These are phyloP conservation scores for Tricholauxania praeusta DNA, from an alignment of 2,888 invertebrate species.

Conservation along the genomic window DNA sequence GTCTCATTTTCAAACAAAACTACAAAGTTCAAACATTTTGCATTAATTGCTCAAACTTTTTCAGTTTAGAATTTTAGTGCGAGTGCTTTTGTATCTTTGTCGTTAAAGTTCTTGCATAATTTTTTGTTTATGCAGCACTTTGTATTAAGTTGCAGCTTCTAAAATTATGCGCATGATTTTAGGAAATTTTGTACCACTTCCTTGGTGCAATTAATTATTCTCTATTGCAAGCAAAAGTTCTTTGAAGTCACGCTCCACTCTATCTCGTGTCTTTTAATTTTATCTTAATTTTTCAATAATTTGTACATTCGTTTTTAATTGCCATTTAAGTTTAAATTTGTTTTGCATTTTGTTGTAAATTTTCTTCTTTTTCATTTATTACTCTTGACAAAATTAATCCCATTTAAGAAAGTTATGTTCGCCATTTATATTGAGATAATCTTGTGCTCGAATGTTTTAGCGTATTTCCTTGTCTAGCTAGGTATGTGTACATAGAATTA, in stretches of 20 bases:
- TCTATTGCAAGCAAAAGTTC: background rate
- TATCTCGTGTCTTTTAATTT: conserved; percentile 12
- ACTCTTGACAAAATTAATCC: conserved; percentile 9
- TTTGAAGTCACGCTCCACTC: background rate
- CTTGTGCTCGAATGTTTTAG: background rate
- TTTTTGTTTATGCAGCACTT: conserved; percentile 1
- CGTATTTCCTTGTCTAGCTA: background rate
- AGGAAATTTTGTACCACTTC: background rate
- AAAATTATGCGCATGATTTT: conserved; percentile 40
- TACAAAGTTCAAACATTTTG: conserved; percentile 35
- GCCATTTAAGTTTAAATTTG: conserved; percentile 29
- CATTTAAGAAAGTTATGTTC: conserved; percentile 1
- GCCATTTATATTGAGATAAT: conserved; percentile 3
- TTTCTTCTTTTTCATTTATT: background rate
- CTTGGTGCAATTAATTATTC: conserved; percentile 21
- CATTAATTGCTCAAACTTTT: conserved; percentile 34
- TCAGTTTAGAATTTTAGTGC: background rate
- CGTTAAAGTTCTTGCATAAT: conserved; percentile 39
- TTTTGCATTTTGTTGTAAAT: background rate
- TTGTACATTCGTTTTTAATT: conserved; percentile 20
- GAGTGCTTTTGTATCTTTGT: background rate
- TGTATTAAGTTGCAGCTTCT: conserved; percentile 10
- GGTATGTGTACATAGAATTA: no score
- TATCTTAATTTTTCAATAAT: conserved; percentile 21
- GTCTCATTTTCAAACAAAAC: conserved; percentile 4